Conservation (phyloP, 2,888 invertebrate genomes). For the Oxystoma pomonae region DNA sequence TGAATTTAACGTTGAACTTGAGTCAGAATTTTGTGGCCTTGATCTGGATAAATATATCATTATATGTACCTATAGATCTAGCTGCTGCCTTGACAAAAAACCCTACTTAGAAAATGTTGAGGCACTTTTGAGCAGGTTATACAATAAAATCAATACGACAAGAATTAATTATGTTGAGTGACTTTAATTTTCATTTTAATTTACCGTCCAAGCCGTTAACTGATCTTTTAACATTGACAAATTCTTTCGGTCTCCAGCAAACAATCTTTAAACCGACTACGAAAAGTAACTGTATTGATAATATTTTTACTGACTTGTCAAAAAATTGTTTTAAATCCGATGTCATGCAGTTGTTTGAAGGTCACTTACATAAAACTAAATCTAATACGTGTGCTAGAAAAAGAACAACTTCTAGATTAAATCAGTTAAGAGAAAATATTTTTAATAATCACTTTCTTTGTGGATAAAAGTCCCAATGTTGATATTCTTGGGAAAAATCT, state of each 20-base stretch:
- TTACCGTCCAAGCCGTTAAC: too few relatives aligned
- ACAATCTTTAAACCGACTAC: background rate
- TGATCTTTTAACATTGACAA: background rate
- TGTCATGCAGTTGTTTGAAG: too few relatives aligned
- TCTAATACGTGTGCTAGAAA: background rate
- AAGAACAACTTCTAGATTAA: background rate
- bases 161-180: background rate
- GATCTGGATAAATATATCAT: background rate
- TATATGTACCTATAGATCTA: background rate
- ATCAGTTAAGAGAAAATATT: background rate
- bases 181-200: conserved; percentile 1
- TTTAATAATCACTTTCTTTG: background rate
- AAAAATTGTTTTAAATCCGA: too few relatives aligned
- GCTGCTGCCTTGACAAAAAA: background rate
- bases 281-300: background rate
- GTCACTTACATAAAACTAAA: background rate
- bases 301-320: background rate
- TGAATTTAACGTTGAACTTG: background rate
- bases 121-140: background rate
- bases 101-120: background rate
- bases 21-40: background rate
- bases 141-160: background rate
- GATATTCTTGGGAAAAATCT: too few relatives aligned
- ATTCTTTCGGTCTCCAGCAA: background rate
- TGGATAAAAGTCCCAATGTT: background rate